phyloP scores from a whole-genome alignment of 2,797 vertebrate species.

The Lemur catta region DNA sequence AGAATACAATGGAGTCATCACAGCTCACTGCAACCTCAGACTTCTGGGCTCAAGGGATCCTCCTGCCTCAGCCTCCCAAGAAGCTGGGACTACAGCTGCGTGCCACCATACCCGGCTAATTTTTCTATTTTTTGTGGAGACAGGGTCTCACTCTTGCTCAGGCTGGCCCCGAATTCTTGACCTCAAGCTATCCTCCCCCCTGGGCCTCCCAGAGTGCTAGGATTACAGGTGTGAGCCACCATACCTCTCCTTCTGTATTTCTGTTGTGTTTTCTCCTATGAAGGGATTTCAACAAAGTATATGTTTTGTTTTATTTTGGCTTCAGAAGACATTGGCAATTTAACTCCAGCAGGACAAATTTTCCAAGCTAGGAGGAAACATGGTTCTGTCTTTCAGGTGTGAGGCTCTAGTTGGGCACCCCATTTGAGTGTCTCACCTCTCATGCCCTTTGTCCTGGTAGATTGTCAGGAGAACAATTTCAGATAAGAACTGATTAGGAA shows the following conservation, averaged over 20 bases:
- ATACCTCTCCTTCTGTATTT: not conserved
- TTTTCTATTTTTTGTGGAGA: not conserved
- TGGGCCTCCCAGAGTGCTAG: not conserved
- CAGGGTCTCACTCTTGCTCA: not conserved
- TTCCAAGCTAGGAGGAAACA: not conserved
- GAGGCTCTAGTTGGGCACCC: not conserved
- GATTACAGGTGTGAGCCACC: not conserved
- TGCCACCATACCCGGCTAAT: not conserved
- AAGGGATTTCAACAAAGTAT: not conserved
- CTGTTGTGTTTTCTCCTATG: not conserved
- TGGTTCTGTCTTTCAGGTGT: not conserved
- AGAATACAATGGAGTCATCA: not conserved
- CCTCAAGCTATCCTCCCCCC: not conserved
- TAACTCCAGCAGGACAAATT: not conserved
- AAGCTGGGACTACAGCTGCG: not conserved
- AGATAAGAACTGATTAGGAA: not conserved
- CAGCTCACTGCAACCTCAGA: not conserved
- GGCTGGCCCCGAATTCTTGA: not conserved
- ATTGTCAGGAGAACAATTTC: not conserved
- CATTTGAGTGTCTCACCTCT: not conserved
- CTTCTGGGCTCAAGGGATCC: not conserved
- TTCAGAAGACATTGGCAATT: not conserved
- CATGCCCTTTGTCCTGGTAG: not conserved
- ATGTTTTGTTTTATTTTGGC: not conserved
- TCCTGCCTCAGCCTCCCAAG: not conserved